Conservation (phyloP, 2,797 vertebrate genomes). For the Dipus sagitta region DNA sequence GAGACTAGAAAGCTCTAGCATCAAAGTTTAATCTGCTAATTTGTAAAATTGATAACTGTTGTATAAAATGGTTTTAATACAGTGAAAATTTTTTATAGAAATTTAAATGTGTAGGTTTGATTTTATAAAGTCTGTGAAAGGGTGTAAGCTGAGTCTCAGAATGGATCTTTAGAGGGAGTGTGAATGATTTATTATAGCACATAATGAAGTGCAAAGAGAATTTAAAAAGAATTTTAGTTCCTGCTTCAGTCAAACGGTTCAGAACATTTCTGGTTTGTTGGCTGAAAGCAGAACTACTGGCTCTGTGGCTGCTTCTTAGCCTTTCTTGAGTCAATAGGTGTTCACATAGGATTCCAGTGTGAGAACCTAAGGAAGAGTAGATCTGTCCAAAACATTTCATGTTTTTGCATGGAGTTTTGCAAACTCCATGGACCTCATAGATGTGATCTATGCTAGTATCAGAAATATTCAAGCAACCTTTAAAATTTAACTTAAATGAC, state of each 20-base stretch:
- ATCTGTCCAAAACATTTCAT: constrained; percentile 47
- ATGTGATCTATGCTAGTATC: not conserved
- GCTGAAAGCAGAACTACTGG: not conserved
- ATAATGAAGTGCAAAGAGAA: constrained; percentile 47
- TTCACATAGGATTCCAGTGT: not conserved
- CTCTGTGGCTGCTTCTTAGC: constrained; percentile 41
- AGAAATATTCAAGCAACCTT: constrained; percentile 28
- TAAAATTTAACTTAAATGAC: constrained; percentile 31
- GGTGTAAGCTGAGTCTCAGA: constrained; percentile 20
- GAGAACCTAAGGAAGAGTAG: constrained; percentile 28
- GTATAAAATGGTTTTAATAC: constrained; percentile 32
- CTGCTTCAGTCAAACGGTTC: not conserved
- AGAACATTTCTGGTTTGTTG: constrained; percentile 45
- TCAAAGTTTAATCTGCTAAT: not conserved
- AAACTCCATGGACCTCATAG: not conserved
- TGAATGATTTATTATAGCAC: constrained; percentile 43
- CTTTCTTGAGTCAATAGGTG: constrained; percentile 45
- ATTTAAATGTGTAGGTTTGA: constrained; percentile 2
- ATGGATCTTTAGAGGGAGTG: not conserved
- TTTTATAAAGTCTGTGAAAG: constrained; percentile 20
- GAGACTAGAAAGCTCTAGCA: not conserved
- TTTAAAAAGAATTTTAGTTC: constrained; percentile 48
- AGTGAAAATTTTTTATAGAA: constrained; percentile 35
- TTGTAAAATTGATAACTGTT: constrained; percentile 40
- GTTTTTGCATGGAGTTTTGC: not conserved